These are phyloP conservation scores for Laterallus jamaicensis DNA, from an alignment of 2,113 vertebrate genomes.

Conservation along the genomic window DNA sequence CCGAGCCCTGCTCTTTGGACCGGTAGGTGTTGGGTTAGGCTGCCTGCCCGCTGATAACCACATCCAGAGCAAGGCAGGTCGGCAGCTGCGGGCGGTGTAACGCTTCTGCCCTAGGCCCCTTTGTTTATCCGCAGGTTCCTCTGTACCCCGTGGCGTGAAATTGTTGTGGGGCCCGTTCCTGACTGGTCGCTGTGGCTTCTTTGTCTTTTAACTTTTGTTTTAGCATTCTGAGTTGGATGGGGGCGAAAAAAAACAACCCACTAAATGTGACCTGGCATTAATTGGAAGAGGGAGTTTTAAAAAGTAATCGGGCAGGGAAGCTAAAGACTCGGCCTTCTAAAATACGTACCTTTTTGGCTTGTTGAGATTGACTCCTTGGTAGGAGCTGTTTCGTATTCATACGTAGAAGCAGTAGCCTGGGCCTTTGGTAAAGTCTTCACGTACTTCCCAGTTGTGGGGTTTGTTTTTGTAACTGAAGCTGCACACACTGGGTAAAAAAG, in stretches of 20 bases:
- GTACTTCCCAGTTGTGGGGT: background rate
- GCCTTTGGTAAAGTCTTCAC: background rate
- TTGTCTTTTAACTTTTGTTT: background rate
- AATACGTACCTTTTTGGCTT: background rate
- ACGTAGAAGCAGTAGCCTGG: background rate
- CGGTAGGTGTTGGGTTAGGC: rapidly evolving
- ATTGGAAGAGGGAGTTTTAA: background rate
- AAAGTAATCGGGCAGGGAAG: background rate
- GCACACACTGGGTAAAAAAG: background rate
- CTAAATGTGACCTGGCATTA: too few relatives aligned
- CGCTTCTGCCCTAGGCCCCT: background rate
- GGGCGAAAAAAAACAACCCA: too few relatives aligned
- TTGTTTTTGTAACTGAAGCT: background rate
- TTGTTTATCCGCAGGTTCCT: background rate
- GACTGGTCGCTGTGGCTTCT: too few relatives aligned
- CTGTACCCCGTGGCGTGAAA: background rate
- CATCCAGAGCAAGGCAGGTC: background rate
- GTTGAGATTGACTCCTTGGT: background rate
- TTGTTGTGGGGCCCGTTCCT: background rate
- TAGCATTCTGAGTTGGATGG: too few relatives aligned
- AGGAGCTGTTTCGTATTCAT: background rate
- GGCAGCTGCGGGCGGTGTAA: background rate
- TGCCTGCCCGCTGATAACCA: background rate
- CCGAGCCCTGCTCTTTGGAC: background rate
- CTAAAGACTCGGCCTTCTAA: background rate